Evolutionary conservation across 2,113 vertebrate species (phyloP), one percentile per base, ranked within the genome.

Genomic region (Pelobates fuscus): DNA sequence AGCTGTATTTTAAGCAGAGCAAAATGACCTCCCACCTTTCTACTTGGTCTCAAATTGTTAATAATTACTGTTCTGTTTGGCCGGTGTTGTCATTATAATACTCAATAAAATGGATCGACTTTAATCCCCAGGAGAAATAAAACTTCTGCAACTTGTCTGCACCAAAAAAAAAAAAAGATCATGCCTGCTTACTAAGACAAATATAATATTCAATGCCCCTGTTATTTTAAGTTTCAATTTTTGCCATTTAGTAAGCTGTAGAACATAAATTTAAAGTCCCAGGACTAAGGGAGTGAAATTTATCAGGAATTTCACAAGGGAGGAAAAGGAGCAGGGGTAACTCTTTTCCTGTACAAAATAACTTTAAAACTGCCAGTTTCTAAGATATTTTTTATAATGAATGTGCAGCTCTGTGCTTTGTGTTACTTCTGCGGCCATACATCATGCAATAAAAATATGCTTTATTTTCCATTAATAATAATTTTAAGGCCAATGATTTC

Each of bases 51-150:
- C 85, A 79, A 87, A 83, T 85, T 84, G 83, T 84, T 88, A 88
- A 88, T 86, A 89, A 86, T 86, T 91, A 86, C 85, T 80, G 77
- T 83, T 82, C 79, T 85, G 85, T 88, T 90, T 83, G 83, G 82
- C 85, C 65, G 41, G 73, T 30, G 32, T 84, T 85, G 82, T 88
- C 88, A 87, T 90, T 87, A 85, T 71, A 59, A 54, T 58, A 63
- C 84, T 90, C 88, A 88, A 91, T 92, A 90, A 90, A 93, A 89
- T 85, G 77, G 90, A 90, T 87, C 82, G 81, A 86, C 83, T 64
- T 77, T 74, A 84, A 83, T 78, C 84, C 89, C 83, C 82, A 54
- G 37, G 84, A 83, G 87, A 77, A 85, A 81, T 73, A 10, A 81
- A 82, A 89, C 81, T 73, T 79, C 73, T 3, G 2, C 77, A 80